Evolutionary conservation across 2,113 vertebrate genomes (phyloP).

Genomic region (Carollia perspicillata): DNA sequence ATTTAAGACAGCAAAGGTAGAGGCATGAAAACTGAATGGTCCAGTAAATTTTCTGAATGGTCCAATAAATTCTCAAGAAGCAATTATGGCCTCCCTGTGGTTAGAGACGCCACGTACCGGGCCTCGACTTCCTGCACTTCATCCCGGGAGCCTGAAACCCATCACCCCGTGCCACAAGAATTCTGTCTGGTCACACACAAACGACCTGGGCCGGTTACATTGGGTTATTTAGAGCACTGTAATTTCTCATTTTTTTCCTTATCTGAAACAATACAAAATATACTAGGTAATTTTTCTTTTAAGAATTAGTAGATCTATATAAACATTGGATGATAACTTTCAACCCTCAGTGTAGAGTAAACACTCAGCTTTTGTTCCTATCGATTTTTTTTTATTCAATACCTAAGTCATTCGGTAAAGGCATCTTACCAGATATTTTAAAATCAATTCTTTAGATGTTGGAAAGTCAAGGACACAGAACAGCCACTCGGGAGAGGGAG

Average conservation of each 20-base stretch:
- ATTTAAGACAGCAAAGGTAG: not conserved
- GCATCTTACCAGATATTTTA: not conserved
- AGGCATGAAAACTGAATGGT: not conserved
- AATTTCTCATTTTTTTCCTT: not conserved
- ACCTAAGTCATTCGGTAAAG: not conserved
- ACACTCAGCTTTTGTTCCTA: not conserved
- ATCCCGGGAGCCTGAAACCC: not conserved
- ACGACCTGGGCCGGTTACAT: not conserved
- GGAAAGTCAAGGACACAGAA: not conserved
- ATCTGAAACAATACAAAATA: constrained; percentile 18
- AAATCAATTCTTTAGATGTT: not conserved
- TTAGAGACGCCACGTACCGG: not conserved
- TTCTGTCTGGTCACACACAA: not conserved
- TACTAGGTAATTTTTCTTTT: not conserved
- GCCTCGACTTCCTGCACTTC: not conserved
- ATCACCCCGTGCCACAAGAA: not conserved
- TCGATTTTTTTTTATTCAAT: not conserved
- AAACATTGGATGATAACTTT: not conserved
- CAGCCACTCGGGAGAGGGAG: not conserved
- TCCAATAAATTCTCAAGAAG: not conserved
- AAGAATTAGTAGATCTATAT: not conserved
- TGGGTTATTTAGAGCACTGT: not conserved
- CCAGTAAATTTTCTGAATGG: not conserved
- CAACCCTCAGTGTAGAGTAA: not conserved
- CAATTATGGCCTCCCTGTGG: not conserved